phyloP scores from a whole-genome alignment of 2,888 invertebrate genomes.

The Antitype chi region DNA sequence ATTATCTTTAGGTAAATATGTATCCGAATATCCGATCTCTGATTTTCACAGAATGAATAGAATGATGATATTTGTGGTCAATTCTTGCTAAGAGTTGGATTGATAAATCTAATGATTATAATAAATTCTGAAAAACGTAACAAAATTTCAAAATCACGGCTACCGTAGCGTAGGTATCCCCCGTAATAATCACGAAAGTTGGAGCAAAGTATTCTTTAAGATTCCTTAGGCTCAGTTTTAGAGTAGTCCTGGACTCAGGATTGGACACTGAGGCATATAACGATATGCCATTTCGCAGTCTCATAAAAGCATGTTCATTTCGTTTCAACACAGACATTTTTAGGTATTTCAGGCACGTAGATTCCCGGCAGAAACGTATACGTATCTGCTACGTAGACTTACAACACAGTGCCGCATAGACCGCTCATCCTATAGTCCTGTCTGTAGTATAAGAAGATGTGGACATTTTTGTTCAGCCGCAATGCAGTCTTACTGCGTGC shows the following conservation, averaged over 20 bases:
- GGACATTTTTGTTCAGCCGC: slow-evolving; percentile 24
- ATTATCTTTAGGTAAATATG: too few relatives aligned
- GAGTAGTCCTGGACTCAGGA: not conserved
- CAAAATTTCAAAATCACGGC: not conserved
- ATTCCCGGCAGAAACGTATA: not conserved
- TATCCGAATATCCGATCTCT: too few relatives aligned
- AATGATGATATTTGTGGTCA: too few relatives aligned
- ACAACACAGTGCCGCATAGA: slow-evolving; percentile 17
- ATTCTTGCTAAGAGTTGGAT: too few relatives aligned
- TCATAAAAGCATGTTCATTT: slow-evolving; percentile 4
- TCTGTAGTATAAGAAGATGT: slow-evolving; percentile 9
- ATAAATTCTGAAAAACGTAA: too few relatives aligned
- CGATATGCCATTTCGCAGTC: not conserved
- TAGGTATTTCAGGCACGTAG: slow-evolving; percentile 26
- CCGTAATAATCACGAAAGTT: not conserved
- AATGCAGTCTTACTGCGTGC: slow-evolving; percentile 43
- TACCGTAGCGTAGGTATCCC: not conserved
- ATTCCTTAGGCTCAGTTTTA: not conserved
- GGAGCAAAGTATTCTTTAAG: not conserved
- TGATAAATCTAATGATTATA: too few relatives aligned
- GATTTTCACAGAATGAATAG: too few relatives aligned
- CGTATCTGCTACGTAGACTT: not conserved
- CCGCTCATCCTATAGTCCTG: not conserved
- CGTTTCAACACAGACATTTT: not conserved
- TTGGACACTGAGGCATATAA: not conserved